Base-by-base conservation (phyloP, 2,797 vertebrate genomes). In the Mallotus villosus region DNA sequence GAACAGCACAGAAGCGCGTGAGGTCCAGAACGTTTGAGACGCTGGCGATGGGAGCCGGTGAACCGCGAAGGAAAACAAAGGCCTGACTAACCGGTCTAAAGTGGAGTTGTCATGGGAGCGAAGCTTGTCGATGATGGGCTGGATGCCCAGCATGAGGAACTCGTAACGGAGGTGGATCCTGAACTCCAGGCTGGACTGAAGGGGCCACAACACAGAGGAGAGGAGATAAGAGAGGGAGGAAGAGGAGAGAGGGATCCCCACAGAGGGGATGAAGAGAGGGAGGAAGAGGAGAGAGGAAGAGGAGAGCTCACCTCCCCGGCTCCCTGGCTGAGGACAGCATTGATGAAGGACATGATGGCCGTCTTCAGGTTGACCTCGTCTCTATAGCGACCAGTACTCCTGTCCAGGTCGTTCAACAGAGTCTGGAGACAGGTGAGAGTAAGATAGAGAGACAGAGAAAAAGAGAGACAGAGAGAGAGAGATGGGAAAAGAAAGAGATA, bases 281-380 rank as follows among this genome's bases (percentile, higher is more conserved):
- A 51, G 49, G 17, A 17, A 16, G 49, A 51, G 49, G 8, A 0
- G 2, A 16, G 34, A 46, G n/a, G 21, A 49, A 25, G 16, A 29
- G 46, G 16, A 55, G 24, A 17, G 49, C 65, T 94, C 87, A 99
- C 98, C 96, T 97, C 96, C 78, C 96, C 98, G 2, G 97, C 95
- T 1, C 97, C 98, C 90, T 99, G 97, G 83, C 97, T 99, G 74
- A 99, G 93, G 79, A 99, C 96, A 0, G 98, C 98, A 0, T 99
- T 99, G 83, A 99, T 99, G 88, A 99, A 99, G 80, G 97, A 99
- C 98, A 99, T 99, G 90, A 99, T 98, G 78, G 98, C 97, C 1
- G 97, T 99, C 91, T 99, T 99, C 79, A 99, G 92, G 90, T 89
- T 99, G 89, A 99, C 98, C 93, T 99, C 98, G 24, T 99, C 97